A percentile compares a stretch with the other conserved stretches of the same genome.
Evolutionary conservation across 2,113 vertebrate species (phyloP).

Genomic region (Bubalus kerabau): DNA sequence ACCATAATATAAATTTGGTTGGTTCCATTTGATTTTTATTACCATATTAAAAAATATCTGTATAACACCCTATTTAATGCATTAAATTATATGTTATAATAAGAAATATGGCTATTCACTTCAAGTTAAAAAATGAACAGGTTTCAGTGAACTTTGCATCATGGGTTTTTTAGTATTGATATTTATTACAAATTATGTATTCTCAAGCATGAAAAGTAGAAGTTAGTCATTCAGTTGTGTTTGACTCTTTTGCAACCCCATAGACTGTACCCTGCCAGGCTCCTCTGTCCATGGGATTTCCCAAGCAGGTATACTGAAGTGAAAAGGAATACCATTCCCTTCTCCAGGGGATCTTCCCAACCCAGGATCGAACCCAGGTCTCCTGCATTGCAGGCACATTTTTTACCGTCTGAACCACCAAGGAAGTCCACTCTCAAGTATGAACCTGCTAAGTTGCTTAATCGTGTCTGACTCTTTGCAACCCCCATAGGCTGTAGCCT

Average conservation of each 20-base stretch:
- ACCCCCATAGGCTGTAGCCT: not conserved
- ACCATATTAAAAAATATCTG: not conserved
- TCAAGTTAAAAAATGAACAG: not conserved
- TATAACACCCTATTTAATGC: not conserved
- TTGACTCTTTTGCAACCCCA: not conserved
- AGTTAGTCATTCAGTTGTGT: not conserved
- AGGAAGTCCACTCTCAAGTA: not conserved
- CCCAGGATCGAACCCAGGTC: not conserved
- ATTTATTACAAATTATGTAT: constrained; percentile 53
- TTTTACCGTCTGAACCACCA: not conserved
- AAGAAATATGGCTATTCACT: not conserved
- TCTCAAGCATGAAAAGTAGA: constrained; percentile 21
- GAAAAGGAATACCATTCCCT: not conserved
- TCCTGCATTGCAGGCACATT: not conserved
- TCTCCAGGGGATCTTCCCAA: not conserved
- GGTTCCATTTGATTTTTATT: constrained; percentile 33
- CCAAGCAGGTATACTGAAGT: not conserved
- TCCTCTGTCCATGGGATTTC: not conserved
- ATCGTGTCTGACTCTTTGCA: not conserved
- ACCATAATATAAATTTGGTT: not conserved
- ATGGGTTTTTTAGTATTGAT: constrained; percentile 6
- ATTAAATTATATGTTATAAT: not conserved
- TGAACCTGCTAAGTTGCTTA: not conserved
- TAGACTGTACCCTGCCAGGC: not conserved
- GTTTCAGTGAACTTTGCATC: not conserved